Percentiles rank a stretch among this genome's conserved stretches.
These are phyloP conservation scores for Ibidorhyncha struthersii DNA, from an alignment of 2,113 vertebrate species.

Conservation along the genomic window DNA sequence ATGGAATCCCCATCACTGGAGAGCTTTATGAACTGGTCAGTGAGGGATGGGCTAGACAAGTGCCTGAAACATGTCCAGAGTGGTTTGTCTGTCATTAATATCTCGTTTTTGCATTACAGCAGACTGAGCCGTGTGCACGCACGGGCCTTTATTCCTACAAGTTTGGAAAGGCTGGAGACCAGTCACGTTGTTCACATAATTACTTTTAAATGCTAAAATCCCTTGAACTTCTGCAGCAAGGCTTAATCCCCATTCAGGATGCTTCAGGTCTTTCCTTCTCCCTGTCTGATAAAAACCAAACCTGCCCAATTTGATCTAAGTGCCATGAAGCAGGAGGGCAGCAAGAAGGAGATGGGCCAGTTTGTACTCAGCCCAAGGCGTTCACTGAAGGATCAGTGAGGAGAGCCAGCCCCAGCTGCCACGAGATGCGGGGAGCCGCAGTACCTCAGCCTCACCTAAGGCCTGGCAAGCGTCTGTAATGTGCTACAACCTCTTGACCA, in stretches of 20 bases:
- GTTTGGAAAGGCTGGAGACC: not conserved
- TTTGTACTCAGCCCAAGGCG: rapidly evolving
- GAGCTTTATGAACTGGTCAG: not conserved
- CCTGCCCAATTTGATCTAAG: not conserved
- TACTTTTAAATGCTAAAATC: not conserved
- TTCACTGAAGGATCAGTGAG: not conserved
- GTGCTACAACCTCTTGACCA: not conserved
- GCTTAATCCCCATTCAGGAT: not conserved
- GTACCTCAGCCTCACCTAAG: not conserved
- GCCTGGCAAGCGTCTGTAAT: not conserved
- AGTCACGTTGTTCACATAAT: rapidly evolving
- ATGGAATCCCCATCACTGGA: not conserved
- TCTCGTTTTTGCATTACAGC: not conserved
- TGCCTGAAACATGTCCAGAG: not conserved
- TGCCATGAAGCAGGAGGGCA: not conserved
- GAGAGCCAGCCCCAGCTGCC: not conserved
- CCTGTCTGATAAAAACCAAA: not conserved
- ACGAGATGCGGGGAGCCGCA: rapidly evolving
- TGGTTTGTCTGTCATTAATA: not conserved
- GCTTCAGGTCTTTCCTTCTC: not conserved
- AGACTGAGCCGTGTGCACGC: not conserved
- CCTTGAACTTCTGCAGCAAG: not conserved
- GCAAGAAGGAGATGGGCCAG: not conserved
- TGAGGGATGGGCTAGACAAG: not conserved
- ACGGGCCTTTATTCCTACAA: not conserved